phyloP scores from a whole-genome alignment of 2,888 invertebrate species.

The Mesorhabditis belari region DNA sequence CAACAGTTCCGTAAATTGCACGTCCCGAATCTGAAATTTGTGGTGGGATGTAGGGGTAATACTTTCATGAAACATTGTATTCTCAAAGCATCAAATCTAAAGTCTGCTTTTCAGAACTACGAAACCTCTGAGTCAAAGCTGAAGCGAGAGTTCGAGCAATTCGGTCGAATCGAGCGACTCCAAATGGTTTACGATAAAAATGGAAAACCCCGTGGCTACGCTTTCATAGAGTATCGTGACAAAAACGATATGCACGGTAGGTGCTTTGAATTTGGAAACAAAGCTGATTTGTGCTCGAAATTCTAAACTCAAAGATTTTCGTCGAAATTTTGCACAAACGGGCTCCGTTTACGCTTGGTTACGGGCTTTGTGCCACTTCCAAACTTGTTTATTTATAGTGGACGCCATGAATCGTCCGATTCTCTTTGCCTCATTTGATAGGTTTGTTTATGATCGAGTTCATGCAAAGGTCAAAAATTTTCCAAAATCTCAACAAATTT shows the following conservation, averaged over 20 bases:
- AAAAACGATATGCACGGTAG: conserved; percentile 99
- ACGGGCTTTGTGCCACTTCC: conserved; percentile 1
- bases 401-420: conserved; percentile 5
- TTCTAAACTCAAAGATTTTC: neutral
- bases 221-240: conserved; percentile 98
- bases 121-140: conserved; percentile 97
- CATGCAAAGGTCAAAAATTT: too few species aligned
- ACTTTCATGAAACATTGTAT: too few species aligned
- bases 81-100: too few species aligned
- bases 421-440: neutral
- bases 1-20: too few species aligned
- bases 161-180: conserved; percentile 93
- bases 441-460: neutral
- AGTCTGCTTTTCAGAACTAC: conserved; percentile 74
- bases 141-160: conserved; percentile 92
- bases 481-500: neutral
- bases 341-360: neutral
- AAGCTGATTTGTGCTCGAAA: neutral
- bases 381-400: conserved; percentile 14
- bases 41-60: neutral
- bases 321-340: neutral
- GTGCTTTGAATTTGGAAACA: conserved; percentile 59
- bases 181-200: conserved; percentile 65
- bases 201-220: conserved; percentile 88
- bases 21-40: too few species aligned